Evolutionary conservation across 1,140 invertebrate species (phyloP).

Genomic region (Sesamia nonagrioides): DNA sequence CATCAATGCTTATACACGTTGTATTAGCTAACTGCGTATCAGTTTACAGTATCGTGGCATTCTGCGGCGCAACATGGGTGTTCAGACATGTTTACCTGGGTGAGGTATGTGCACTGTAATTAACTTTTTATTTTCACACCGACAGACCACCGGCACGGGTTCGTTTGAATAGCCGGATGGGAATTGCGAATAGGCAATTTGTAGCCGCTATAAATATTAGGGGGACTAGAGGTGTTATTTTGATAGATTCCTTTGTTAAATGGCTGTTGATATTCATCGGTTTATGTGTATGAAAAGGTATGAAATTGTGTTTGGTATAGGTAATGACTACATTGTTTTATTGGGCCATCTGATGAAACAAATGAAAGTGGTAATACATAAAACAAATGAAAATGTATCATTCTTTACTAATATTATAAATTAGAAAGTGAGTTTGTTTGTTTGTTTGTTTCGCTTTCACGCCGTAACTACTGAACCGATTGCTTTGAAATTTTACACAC

Average conservation of each 20-base stretch:
- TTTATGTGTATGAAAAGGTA: too few species aligned
- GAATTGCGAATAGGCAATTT: constrained; percentile 39
- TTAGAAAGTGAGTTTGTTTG: too few species aligned
- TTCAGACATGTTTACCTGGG: constrained; percentile 68
- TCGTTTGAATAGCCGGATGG: constrained; percentile 30
- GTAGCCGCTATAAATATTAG: constrained; percentile 32
- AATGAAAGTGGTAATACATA: too few species aligned
- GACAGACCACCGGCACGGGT: constrained; percentile 36
- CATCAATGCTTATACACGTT: background rate
- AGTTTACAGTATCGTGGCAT: constrained; percentile 45
- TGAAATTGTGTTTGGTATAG: too few species aligned
- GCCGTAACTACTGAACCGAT: too few species aligned
- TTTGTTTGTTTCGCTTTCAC: too few species aligned
- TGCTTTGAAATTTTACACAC: too few species aligned
- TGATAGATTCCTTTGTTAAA: background rate
- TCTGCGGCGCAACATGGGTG: constrained; percentile 62
- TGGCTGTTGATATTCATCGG: too few species aligned
- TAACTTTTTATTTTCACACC: constrained; percentile 71
- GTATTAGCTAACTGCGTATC: constrained; percentile 46
- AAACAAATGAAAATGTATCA: too few species aligned
- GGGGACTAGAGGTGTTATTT: background rate
- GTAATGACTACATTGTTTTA: too few species aligned
- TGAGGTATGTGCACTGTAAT: constrained; percentile 59
- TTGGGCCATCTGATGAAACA: too few species aligned
- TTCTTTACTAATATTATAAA: too few species aligned